Conservation (phyloP, 2,888 invertebrate species). For the Diogma glabrata region DNA sequence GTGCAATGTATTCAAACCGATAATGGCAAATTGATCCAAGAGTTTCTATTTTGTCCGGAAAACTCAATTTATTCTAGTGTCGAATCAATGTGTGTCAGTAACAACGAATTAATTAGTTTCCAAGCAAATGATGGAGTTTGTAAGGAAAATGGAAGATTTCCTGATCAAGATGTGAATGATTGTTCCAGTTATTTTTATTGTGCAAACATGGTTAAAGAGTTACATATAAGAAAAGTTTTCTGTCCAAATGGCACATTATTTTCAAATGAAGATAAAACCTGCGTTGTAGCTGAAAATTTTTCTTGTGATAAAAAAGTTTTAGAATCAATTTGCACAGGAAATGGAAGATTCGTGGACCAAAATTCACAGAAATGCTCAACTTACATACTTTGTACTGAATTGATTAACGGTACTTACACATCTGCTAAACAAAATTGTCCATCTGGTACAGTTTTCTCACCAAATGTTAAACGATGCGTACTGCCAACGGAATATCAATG, state of each 20-base stretch:
- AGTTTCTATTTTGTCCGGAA: no score
- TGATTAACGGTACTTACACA: background rate
- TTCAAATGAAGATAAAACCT: background rate
- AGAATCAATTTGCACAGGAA: background rate
- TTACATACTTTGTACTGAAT: background rate
- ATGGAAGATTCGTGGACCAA: background rate
- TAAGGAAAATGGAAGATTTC: background rate
- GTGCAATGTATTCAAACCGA: no score
- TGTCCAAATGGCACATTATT: background rate
- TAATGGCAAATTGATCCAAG: no score
- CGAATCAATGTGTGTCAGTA: no score
- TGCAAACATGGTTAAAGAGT: background rate
- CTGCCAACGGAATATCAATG: background rate
- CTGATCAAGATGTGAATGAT: background rate
- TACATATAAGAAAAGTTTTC: no score
- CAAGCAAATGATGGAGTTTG: no score
- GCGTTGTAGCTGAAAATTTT: background rate
- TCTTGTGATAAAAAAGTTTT: background rate
- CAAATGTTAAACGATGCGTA: background rate
- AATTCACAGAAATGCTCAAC: background rate
- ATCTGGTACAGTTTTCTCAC: background rate
- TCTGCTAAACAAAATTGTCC: background rate
- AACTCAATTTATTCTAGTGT: no score
- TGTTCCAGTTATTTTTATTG: slow-evolving; percentile 2
- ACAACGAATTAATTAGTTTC: no score